Evolutionary conservation across 2,113 vertebrate genomes (phyloP), one percentile per base, ranked within the genome.

Genomic region (Xiphophorus hellerii): DNA sequence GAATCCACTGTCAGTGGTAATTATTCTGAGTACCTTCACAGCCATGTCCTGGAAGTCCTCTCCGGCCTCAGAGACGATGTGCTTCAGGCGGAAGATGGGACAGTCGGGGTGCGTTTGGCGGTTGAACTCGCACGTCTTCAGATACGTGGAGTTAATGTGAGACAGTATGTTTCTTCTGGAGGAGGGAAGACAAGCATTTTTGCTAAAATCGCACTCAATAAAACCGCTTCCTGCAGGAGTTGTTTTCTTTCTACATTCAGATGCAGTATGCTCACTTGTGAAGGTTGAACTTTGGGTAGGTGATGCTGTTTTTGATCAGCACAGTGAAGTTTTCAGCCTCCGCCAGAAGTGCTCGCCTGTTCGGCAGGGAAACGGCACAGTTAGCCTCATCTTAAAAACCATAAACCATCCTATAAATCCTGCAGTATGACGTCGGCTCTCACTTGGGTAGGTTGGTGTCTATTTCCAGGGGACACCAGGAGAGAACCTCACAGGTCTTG

Each of bases 221-320:
- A 67, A 28, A 31, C 66, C 22, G 11, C 62, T 17, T 31, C 7
- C 29, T 9, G 20, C 14, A 3, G 20, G 7, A 17, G 7, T n/a
- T 37, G 10, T 37, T 37, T 28, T 22, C 71, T 17, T 29, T n/a
- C 65, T 63, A 31, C 29, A 31, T 67, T 27, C 28, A 29, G 51
- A 35, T 35, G 29, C 76, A 62, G 35, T 20, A 20, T 4, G 90
- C 92, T 93, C 90, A 98, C 97, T 95, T 95, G 90, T 93, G 94
- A 90, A 96, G 93, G 66, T 96, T 95, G 89, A 98, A 98, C 77
- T 97, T 97, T 13, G 94, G 96, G 68, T 96, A 98, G 83, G 92
- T 96, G 82, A 97, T 94, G 85, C 94, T 96, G 92, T 98, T 97
- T 93, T 98, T 98, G 63, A 98, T 94, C 72, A 98, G 79, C 75